phyloP scores from a whole-genome alignment of 35 echinoderm and acorn worm genomes.

The Ophiothrix spiculata region DNA sequence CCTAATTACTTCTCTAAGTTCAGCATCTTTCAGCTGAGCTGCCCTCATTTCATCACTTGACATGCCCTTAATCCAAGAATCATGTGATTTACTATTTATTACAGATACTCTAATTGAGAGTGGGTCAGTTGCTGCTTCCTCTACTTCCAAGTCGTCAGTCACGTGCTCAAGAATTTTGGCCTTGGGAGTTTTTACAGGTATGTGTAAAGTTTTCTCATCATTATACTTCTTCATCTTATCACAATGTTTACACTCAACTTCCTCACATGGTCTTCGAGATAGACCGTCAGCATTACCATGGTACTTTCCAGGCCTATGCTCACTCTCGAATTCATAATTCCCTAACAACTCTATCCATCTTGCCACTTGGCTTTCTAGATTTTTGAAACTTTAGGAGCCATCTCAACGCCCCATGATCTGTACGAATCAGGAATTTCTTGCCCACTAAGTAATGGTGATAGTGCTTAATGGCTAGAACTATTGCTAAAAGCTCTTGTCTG shows the following conservation, averaged over 20 bases:
- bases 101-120: background rate
- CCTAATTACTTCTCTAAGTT: background rate
- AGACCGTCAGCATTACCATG: slow-evolving; percentile 43
- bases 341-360: slow-evolving; percentile 40
- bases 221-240: background rate
- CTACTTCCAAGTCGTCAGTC: too few species aligned
- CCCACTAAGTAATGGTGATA: slow-evolving; percentile 59
- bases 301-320: slow-evolving; percentile 6
- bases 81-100: background rate
- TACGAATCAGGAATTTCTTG: slow-evolving; percentile 42
- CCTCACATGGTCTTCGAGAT: slow-evolving; percentile 23
- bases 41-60: background rate
- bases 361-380: slow-evolving; percentile 46
- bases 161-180: too few species aligned
- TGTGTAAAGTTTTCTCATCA: background rate
- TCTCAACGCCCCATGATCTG: slow-evolving; percentile 44
- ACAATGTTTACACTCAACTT: background rate
- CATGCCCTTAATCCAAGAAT: background rate
- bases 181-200: background rate
- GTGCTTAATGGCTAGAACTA: slow-evolving; percentile 22
- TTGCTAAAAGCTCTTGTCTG: slow-evolving; percentile 43
- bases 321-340: slow-evolving; percentile 24
- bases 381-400: slow-evolving; percentile 67
- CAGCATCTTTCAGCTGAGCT: background rate
- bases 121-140: too few species aligned